Evolutionary conservation across 2,888 invertebrate species (phyloP), one percentile per base, ranked within the genome.

Genomic region (Synanthedon tipuliformis): DNA sequence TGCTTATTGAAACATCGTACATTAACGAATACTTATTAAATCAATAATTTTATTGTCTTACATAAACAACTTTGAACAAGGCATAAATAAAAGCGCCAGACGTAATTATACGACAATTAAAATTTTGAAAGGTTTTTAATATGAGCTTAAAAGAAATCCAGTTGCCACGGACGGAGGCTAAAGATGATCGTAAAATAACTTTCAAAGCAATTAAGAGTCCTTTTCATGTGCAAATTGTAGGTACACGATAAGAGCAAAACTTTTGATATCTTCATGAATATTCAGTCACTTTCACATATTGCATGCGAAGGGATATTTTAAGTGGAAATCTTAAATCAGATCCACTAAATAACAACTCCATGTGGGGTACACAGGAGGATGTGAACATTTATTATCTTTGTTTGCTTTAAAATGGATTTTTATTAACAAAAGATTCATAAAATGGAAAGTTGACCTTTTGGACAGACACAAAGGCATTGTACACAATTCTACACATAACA

Each of bases 201-300:
- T 81, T 77, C 75, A 73, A 71, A 70, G 65, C 71, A 71, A 75
- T 76, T 75, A 78, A 62, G 16, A 63, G 65, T 71, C 71, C 66
- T 73, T 75, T 69, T 65, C 65, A 66, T 69, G 64, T 62, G 64
- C 58, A 64, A 66, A 71, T 66, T 73, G 68, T 70, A 67, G 62
- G 68, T 71, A 70, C 71, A 71, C 71, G 72, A 69, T 64, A 65
- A 53, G 53, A 61, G 62, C 63, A 61, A 69, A 68, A 62, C 61
- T 65, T 72, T 68, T 72, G 71, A 69, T 73, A 65, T 71, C 67
- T 73, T 78, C 74, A 79, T 81, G 78, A 81, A 83, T 80, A 81
- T 81, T 75, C 73, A 75, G 69, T 51, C 59, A 67, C 83, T 83
- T 82, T 84, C 80, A 68, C 78, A 63, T 65, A 59, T 65, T 66